Base-by-base conservation (phyloP, 2,888 invertebrate genomes). In the Plagiodera versicolora region DNA sequence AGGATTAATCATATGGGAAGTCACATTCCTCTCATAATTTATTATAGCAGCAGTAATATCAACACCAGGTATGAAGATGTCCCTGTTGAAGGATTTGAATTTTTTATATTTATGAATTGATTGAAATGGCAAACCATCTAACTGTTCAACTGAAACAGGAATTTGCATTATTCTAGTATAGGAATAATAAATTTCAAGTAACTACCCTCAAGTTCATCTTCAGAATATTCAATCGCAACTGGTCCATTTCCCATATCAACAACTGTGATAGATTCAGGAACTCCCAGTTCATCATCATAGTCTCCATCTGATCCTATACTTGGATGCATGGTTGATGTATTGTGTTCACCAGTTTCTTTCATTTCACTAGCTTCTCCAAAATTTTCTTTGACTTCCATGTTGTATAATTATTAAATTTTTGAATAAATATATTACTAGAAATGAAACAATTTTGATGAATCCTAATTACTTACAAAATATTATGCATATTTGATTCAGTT, bases 1-100 rank as follows among this genome's bases (percentile, higher is more conserved):
- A 51, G 95, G 94, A 81, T 94, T 94, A 20, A 95, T 82, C 59
- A 94, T 84, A 81, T 95, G 93, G 6, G 91, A 90, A 0, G 94
- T 92, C 28, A 91, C 86, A 75, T 90, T 91, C 52, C 94, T 84
- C 74, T 95, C 94, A 66, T 88, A 89, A 71, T 91, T 87, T 30
- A 87, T 83, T 52, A 95, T 89, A 74, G 86, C 86, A 48, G 92
- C 91, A 72, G 85, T 83, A 70, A 95, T 87, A 74, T 91, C 89
- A 18, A 87, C 84, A 0, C 89, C 88, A 0, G 92, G 91, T 74
- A 95, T 90, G 80, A 93, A 95, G 66, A 93, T 87, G 81, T 88
- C 88, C 59, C 90, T 83, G 73, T 88, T 86, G 61, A 87, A 87
- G 0, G 89, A 89, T 72, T 87, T 90, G 77, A 92, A 91, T 73